phyloP scores from a whole-genome alignment of 2,797 vertebrate species.

The Sebastes melanostomus region DNA sequence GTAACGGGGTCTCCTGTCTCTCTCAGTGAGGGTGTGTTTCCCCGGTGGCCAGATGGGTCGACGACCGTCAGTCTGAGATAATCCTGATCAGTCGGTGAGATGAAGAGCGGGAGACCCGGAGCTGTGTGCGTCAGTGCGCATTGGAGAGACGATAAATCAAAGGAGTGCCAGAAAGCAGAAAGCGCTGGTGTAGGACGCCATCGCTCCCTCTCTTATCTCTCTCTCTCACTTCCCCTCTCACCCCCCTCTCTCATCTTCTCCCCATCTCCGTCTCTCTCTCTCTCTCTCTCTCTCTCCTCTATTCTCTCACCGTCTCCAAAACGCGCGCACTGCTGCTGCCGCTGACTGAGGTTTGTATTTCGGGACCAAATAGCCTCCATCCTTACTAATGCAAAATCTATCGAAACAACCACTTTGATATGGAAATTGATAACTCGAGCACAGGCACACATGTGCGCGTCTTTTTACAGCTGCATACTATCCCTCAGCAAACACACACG shows the following conservation, averaged over 20 bases:
- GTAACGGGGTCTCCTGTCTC: not conserved
- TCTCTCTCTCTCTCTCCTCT: not conserved
- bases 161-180: slow-evolving; percentile 37
- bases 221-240: slow-evolving; percentile 9
- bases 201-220: not conserved
- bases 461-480: not conserved
- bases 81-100: slow-evolving; percentile 56
- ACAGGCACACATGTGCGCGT: not conserved
- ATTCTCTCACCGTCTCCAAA: slow-evolving; percentile 19
- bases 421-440: slow-evolving; percentile 31
- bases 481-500: not conserved
- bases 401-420: slow-evolving; percentile 33
- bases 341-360: slow-evolving; percentile 5
- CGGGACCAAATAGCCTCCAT: not conserved
- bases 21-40: slow-evolving; percentile 32
- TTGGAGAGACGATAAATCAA: slow-evolving; percentile 78
- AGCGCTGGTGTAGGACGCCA: slow-evolving; percentile 52
- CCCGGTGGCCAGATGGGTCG: slow-evolving; percentile 41
- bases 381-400: not conserved
- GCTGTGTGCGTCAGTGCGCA: slow-evolving; percentile 73
- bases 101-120: slow-evolving; percentile 62
- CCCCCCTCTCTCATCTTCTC: slow-evolving; percentile 1
- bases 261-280: not conserved
- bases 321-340: not conserved
- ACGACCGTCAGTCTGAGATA: slow-evolving; percentile 35